Base-by-base conservation (phyloP, 2,888 invertebrate genomes). In the Thyatira batis region DNA sequence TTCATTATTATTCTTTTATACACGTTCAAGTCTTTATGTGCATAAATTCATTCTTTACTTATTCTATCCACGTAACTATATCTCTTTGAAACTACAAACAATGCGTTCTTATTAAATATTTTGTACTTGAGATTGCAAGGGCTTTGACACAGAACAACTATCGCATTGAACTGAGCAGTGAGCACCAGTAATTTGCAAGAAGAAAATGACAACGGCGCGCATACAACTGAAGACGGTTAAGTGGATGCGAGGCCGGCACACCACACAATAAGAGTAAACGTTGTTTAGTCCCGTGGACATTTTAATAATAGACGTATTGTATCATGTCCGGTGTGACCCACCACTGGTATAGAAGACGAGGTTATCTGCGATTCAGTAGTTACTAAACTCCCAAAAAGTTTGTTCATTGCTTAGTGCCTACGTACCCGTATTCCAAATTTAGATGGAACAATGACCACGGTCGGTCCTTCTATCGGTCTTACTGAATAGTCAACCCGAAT, bases 231-330 rank as follows among this genome's bases (percentile, higher is more conserved):
- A 76, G 72, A 67, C 67, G 68, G 70, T 67, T 69, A 77, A 78
- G 75, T 72, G 72, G 71, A 64, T 54, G 60, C 80, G 80, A 82
- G 82, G 83, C 71, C 78, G 57, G 63, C 68, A 67, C 69, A 60
- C 71, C 70, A 61, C 63, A 66, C 67, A 66, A 61, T 61, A 63
- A 68, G 63, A 65, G 68, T 66, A 68, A 73, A 67, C 67, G 67
- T 61, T 68, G 69, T 69, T 65, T 64, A 63, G 69, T 60, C 56
- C 64, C 58, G 63, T 61, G 63, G 66, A 70, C 72, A 71, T 68
- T 73, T 75, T 71, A 76, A 74, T 76, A 76, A 71, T 69, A 69
- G 66, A 65, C 59, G 67, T 67, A 71, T 74, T 73, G 75, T 73
- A 71, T 69, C 75, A 75, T 67, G 71, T 72, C 70, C 57, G 57